Conservation (phyloP, 2,797 vertebrate genomes). For the Sardinella longiceps region DNA sequence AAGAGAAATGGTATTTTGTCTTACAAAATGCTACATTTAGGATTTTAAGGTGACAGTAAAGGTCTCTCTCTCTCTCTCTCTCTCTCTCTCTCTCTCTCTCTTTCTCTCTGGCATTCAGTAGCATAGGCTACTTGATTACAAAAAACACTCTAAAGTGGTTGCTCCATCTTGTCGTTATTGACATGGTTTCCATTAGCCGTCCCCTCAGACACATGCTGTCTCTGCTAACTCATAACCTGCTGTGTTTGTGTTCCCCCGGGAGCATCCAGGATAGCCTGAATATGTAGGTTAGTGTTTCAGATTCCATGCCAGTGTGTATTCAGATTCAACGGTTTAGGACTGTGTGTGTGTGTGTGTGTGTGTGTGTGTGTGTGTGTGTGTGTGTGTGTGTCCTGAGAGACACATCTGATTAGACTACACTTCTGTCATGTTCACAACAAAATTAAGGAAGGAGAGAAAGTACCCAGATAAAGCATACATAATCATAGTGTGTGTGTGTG, state of each 20-base stretch:
- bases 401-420: no score
- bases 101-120: no score
- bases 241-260: no score
- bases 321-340: not conserved
- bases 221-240: not conserved
- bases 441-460: no score
- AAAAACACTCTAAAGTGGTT: not conserved
- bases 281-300: not conserved
- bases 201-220: not conserved
- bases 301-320: not conserved
- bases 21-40: no score
- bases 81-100: no score
- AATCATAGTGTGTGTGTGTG: slow-evolving; percentile 37
- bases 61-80: no score
- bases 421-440: no score
- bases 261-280: not conserved
- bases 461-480: no score
- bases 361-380: slow-evolving; percentile 39
- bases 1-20: no score
- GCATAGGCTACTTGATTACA: not conserved
- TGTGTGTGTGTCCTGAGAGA: no score
- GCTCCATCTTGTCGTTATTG: not conserved
- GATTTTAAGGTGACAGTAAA: not conserved
- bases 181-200: not conserved
- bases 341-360: slow-evolving; percentile 21